These are phyloP conservation scores for Bolinopsis microptera DNA, from an alignment of 37 sponge, comb jelly and placozoan species.

Conservation along the genomic window DNA sequence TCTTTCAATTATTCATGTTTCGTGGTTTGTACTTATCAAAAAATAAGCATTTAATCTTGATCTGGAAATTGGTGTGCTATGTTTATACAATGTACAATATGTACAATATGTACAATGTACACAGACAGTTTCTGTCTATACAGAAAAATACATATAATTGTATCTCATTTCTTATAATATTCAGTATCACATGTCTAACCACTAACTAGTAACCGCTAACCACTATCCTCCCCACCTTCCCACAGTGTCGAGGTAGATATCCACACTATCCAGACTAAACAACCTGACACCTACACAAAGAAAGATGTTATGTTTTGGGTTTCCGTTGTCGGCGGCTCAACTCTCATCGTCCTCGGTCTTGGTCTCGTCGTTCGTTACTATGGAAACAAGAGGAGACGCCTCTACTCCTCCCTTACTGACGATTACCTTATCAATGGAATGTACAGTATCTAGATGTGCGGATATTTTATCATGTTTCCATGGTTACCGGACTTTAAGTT, in stretches of 20 bases:
- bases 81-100: not conserved
- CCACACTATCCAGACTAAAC: not conserved
- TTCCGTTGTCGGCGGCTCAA: not conserved
- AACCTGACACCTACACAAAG: not conserved
- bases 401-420: conserved; percentile 56
- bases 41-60: not conserved
- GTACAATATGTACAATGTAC: no score
- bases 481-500: no score
- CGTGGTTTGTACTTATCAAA: not conserved
- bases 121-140: not conserved
- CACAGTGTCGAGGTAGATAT: not conserved
- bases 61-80: not conserved
- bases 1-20: no score
- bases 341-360: conserved; percentile 5
- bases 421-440: conserved; percentile 65
- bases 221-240: no score
- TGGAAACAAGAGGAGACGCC: not conserved
- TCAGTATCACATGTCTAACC: not conserved
- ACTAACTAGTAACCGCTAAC: no score
- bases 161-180: not conserved
- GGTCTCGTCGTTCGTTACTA: not conserved
- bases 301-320: conserved; percentile 46
- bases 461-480: no score
- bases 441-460: conserved; percentile 63
- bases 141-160: not conserved